Conservation (phyloP, 2,888 invertebrate species). For the Apamea epomidion region DNA sequence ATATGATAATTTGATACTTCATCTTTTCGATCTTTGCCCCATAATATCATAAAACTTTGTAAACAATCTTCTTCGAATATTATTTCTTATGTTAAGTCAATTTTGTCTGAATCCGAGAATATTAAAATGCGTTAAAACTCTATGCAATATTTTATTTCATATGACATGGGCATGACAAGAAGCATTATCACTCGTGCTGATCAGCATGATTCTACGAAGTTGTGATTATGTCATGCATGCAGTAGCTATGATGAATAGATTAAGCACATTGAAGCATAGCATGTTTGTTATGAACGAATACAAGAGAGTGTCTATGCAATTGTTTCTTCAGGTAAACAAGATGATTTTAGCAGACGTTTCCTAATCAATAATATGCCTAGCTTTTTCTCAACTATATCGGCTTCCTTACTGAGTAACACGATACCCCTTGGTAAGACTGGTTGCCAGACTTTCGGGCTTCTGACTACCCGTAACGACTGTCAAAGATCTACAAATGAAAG, state of each 20-base stretch:
- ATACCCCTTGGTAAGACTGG: no score
- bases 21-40: not conserved
- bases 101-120: not conserved
- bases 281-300: not conserved
- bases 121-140: not conserved
- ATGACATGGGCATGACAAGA: not conserved
- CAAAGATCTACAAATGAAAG: no score
- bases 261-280: not conserved
- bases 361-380: no score
- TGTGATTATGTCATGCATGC: conserved; percentile 22
- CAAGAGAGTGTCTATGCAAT: not conserved
- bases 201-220: conserved; percentile 35
- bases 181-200: conserved; percentile 25
- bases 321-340: no score
- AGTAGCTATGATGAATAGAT: conserved; percentile 48
- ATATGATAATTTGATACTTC: not conserved
- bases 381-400: no score
- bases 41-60: not conserved
- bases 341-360: no score
- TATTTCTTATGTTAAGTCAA: not conserved
- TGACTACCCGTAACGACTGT: no score
- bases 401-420: no score
- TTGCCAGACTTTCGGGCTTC: no score
- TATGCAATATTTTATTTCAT: not conserved
- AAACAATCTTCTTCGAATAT: not conserved